Evolutionary conservation across 2,888 invertebrate genomes (phyloP), one percentile per base, ranked within the genome.

Genomic region (Heliconius cydno): DNA sequence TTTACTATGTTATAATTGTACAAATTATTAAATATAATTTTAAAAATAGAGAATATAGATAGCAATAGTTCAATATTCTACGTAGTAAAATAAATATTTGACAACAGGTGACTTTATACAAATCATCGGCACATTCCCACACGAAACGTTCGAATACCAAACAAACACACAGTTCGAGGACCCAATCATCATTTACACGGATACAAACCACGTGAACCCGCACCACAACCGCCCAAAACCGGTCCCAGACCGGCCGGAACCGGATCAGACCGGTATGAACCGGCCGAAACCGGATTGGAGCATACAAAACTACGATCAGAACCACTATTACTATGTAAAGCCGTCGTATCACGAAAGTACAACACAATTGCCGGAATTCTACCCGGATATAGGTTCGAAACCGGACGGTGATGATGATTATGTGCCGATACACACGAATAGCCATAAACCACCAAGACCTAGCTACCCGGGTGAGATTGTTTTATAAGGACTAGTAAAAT

Each of bases 71-170:
- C 19, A 63, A 60, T 28, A 57, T n/a, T 22, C 10, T 46, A 70
- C 72, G 30, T 57, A 57, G 68, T 78, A 76, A 79, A 77, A 65
- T 3, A 46, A 70, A 85, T 81, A 80, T 85, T 87, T 79, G 84
- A 88, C 85, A 87, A 91, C 95, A 95, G 95, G 95, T 94, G 95
- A 95, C 83, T 89, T 95, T 73, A 94, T 95, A 77, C 93, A 95
- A 90, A 89, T 95, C 82, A 95, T 95, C 87, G 95, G 95, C 10
- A 86, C 94, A 86, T 94, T 95, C 82, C 95, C 95, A 78, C 93
- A 94, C 86, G 94, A 95, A 86, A 92, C 88, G 86, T 95, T 91
- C 87, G 92, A 92, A 79, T 93, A 93, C 82, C 92, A 92, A 86
- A 86, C 87, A 81, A 92, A 91, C 88, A 94, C 93, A 74, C 92